Evolutionary conservation across 2,113 vertebrate species (phyloP).

Genomic region (Oreochromis niloticus): DNA sequence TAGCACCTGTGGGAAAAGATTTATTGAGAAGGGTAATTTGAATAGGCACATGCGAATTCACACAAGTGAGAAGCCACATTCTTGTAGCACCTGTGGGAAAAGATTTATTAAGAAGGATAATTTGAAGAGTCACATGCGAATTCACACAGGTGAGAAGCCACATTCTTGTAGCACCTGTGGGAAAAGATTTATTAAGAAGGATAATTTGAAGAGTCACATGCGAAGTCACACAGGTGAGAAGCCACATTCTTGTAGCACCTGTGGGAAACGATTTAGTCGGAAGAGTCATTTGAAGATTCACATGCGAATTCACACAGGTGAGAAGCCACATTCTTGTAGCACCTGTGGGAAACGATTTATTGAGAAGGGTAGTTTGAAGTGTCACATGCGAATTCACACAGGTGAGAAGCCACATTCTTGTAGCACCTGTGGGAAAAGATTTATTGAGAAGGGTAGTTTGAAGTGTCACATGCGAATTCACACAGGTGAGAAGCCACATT

Average conservation of each 20-base stretch:
- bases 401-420: too few species aligned
- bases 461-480: accelerated
- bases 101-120: accelerated
- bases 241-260: accelerated
- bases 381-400: accelerated
- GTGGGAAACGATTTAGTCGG: accelerated
- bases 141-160: too few species aligned
- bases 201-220: accelerated
- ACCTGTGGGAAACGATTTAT: too few species aligned
- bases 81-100: accelerated
- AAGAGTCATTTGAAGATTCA: accelerated
- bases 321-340: too few species aligned
- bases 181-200: too few species aligned
- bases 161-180: too few species aligned
- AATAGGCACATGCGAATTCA: accelerated
- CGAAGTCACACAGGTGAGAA: accelerated
- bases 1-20: too few species aligned
- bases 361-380: accelerated
- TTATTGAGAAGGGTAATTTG: too few species aligned
- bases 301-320: accelerated
- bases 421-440: too few species aligned
- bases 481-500: background rate
- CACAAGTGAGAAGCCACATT: background rate
- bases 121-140: accelerated
- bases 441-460: too few species aligned